phyloP scores from a whole-genome alignment of 2,888 invertebrate species.

The Rhagophthalmus giganteus region DNA sequence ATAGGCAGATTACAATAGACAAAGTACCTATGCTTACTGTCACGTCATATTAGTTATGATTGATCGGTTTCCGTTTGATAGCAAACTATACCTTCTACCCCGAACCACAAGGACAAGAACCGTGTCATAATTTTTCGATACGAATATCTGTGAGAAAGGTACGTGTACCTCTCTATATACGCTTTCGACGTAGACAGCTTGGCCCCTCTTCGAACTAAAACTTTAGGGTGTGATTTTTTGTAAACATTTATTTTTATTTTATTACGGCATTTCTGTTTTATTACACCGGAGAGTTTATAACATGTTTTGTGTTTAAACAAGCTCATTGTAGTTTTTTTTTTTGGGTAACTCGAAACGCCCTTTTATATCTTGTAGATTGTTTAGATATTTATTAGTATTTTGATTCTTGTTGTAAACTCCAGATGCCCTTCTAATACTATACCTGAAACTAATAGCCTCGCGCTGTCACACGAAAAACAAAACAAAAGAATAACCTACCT shows the following conservation, averaged over 20 bases:
- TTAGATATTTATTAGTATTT: not conserved
- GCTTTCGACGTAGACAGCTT: constrained; percentile 47
- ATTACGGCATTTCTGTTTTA: constrained; percentile 46
- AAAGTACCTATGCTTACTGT: constrained; percentile 56
- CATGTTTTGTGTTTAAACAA: constrained; percentile 44
- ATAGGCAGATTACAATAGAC: constrained; percentile 57
- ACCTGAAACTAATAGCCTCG: too few species aligned
- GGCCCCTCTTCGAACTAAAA: constrained; percentile 50
- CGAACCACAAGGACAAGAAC: constrained; percentile 39
- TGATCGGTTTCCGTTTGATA: constrained; percentile 45
- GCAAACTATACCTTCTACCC: constrained; percentile 42
- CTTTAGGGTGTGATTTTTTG: constrained; percentile 52
- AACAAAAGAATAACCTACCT: too few species aligned
- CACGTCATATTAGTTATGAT: constrained; percentile 57
- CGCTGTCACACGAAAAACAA: too few species aligned
- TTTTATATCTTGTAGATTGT: not conserved
- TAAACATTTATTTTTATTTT: constrained; percentile 39
- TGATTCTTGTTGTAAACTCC: not conserved
- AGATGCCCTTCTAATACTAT: constrained; percentile 5
- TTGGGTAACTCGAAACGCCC: constrained; percentile 9
- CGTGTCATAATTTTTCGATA: constrained; percentile 29
- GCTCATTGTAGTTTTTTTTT: constrained; percentile 42
- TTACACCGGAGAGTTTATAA: constrained; percentile 42
- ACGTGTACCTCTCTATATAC: too few species aligned
- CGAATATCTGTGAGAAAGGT: constrained; percentile 48